phyloP scores from a whole-genome alignment of 2,113 vertebrate species.

The Numida meleagris region DNA sequence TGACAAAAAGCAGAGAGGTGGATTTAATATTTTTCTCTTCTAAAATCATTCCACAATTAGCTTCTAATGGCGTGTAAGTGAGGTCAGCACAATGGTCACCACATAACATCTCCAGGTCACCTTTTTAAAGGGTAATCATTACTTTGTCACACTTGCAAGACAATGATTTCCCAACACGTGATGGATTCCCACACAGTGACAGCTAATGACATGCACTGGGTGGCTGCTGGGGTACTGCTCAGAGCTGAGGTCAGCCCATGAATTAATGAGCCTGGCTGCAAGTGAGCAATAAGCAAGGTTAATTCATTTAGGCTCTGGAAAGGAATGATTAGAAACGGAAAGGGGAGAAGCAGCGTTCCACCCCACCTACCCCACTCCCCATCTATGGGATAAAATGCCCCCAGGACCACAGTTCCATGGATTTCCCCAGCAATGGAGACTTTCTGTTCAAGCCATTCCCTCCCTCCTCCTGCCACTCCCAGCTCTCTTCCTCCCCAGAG shows the following conservation, averaged over 20 bases:
- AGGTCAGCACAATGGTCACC: not conserved
- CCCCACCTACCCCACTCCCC: not conserved
- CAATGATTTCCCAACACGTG: not conserved
- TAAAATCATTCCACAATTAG: not conserved
- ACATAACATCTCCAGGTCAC: not conserved
- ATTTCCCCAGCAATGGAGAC: not conserved
- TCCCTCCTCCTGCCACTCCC: not conserved
- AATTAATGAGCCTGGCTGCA: not conserved
- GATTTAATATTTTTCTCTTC: not conserved
- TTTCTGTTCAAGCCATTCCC: not conserved
- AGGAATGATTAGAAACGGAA: not conserved
- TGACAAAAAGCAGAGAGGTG: not conserved
- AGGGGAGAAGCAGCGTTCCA: not conserved
- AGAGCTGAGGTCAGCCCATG: not conserved
- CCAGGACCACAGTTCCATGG: not conserved
- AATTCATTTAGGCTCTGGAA: not conserved
- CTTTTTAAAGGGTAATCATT: not conserved
- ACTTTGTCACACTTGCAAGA: not conserved
- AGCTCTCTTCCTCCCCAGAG: not conserved
- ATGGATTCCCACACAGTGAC: not conserved
- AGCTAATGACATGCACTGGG: not conserved
- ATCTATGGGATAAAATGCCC: fast-evolving
- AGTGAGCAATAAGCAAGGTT: not conserved
- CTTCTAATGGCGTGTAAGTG: not conserved
- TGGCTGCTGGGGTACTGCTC: not conserved